phyloP scores from a whole-genome alignment of 1,140 invertebrate species.

The Theocolax elegans region DNA sequence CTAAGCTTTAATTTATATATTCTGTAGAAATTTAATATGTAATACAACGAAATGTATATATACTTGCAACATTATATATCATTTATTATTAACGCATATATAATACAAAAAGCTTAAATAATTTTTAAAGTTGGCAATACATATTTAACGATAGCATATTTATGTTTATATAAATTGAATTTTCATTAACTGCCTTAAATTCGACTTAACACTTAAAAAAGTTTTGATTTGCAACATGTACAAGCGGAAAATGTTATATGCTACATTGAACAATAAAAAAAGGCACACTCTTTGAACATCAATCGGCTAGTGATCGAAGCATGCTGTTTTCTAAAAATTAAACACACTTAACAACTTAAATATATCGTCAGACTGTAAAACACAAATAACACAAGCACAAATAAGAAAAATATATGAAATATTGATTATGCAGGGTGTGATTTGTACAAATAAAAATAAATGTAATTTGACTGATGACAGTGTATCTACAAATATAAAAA shows the following conservation, averaged over 20 bases:
- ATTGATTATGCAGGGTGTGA: slow-evolving; percentile 27
- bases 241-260: slow-evolving; percentile 27
- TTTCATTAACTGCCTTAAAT: background rate
- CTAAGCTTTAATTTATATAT: too few species aligned
- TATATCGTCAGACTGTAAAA: slow-evolving; percentile 11
- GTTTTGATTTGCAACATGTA: slow-evolving; percentile 35
- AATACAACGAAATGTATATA: too few species aligned
- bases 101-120: slow-evolving; percentile 8
- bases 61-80: too few species aligned
- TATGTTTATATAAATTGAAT: background rate
- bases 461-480: slow-evolving; percentile 32
- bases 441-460: slow-evolving; percentile 40
- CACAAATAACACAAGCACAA: slow-evolving; percentile 37
- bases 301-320: slow-evolving; percentile 16
- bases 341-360: slow-evolving; percentile 34
- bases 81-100: too few species aligned
- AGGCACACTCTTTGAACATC: slow-evolving; percentile 18
- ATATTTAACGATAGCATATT: background rate
- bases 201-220: slow-evolving; percentile 15
- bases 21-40: too few species aligned
- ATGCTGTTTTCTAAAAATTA: slow-evolving; percentile 34
- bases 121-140: background rate
- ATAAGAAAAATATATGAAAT: slow-evolving; percentile 29
- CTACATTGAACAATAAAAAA: slow-evolving; percentile 34
- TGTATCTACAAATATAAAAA: slow-evolving; percentile 40